Percentiles rank a stretch among this genome's conserved stretches.
Conservation (phyloP, 2,888 invertebrate genomes). For the Tipula lateralis region DNA sequence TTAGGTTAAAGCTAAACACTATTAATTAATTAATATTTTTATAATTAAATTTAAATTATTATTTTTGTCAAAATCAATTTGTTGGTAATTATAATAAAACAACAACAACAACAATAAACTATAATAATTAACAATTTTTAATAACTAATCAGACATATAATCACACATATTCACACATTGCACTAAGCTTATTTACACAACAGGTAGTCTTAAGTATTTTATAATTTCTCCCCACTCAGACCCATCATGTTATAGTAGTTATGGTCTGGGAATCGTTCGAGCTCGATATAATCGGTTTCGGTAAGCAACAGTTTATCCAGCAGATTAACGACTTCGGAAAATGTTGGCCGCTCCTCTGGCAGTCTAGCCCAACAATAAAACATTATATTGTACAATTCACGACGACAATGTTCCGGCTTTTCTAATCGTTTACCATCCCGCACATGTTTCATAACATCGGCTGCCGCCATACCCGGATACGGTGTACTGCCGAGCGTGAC, state of each 20-base stretch:
- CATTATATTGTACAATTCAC: conserved; percentile 92
- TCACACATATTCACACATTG: neutral
- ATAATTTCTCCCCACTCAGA: conserved; percentile 77
- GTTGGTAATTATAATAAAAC: neutral
- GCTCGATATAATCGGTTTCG: conserved; percentile 89
- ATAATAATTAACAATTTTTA: conserved; percentile 21
- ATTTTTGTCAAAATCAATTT: neutral
- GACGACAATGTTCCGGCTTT: conserved; percentile 88
- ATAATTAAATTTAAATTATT: neutral
- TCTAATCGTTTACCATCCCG: conserved; percentile 85
- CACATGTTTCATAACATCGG: conserved; percentile 86
- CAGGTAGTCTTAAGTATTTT: conserved; percentile 34
- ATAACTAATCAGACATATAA: neutral
- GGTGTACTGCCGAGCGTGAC: conserved; percentile 93
- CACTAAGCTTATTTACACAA: neutral
- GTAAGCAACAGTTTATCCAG: conserved; percentile 79
- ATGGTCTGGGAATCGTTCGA: conserved; percentile 88
- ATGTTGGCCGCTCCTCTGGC: conserved; percentile 75
- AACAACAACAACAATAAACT: neutral
- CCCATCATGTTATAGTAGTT: conserved; percentile 84
- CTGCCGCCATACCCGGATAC: conserved; percentile 87
- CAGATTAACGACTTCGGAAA: conserved; percentile 73
- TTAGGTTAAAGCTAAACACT: neutral
- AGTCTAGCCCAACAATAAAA: conserved; percentile 92
- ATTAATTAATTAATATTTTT: neutral